Conservation (phyloP, 2,797 vertebrate species). For the Erethizon dorsatum region DNA sequence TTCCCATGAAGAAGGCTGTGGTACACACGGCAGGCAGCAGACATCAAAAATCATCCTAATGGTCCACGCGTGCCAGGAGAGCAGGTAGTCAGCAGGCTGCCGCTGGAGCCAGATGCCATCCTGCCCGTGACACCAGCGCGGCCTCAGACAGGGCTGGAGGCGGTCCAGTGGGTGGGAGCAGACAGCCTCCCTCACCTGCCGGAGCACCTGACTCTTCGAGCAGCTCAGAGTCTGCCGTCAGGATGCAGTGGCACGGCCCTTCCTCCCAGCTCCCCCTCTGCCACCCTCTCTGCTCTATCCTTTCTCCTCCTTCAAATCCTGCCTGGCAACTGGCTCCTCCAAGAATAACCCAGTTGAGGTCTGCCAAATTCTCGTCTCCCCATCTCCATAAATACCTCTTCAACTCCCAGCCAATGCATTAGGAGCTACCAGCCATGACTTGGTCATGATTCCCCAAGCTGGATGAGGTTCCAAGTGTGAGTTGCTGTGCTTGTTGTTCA, state of each 20-base stretch:
- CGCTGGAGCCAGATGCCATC: constrained; percentile 34
- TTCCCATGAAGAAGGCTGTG: constrained; percentile 12
- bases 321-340: constrained; percentile 4
- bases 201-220: not conserved
- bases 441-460: not conserved
- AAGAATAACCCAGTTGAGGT: constrained; percentile 43
- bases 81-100: not conserved
- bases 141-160: constrained; percentile 54
- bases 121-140: not conserved
- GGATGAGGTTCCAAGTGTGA: not conserved
- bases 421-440: not conserved
- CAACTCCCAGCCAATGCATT: not conserved
- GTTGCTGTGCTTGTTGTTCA: not conserved
- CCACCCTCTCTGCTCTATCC: not conserved
- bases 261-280: not conserved
- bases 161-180: not conserved
- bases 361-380: constrained; percentile 10
- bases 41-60: constrained; percentile 10
- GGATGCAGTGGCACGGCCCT: not conserved
- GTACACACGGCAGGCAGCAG: not conserved
- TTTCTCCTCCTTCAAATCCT: constrained; percentile 43
- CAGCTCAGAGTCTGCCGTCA: not conserved
- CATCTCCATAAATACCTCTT: not conserved
- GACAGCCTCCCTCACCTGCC: constrained; percentile 44
- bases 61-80: not conserved